phyloP scores from a whole-genome alignment of 2,888 invertebrate species.

The Rhynchonema sp. region DNA sequence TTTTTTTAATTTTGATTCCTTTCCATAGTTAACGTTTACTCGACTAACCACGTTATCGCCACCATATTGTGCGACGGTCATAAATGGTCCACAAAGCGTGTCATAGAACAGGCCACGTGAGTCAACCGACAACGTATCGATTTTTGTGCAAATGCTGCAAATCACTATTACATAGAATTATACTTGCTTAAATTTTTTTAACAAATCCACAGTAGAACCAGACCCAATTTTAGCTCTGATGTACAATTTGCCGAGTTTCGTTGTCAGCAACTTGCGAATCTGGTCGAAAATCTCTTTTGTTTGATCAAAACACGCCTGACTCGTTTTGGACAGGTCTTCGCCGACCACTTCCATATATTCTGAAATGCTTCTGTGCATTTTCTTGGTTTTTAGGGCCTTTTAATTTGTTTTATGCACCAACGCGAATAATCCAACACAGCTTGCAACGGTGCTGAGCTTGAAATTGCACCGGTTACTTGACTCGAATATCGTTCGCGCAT shows the following conservation, averaged over 20 bases:
- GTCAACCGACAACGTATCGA: neutral
- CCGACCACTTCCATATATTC: neutral
- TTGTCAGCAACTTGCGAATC: neutral
- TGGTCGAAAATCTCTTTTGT: neutral
- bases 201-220: too few relatives aligned
- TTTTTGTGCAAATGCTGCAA: neutral
- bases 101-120: neutral
- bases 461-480: neutral
- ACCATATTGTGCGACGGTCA: neutral
- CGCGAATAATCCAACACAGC: neutral
- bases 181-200: too few relatives aligned
- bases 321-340: neutral
- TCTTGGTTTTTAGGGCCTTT: neutral
- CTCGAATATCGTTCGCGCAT: neutral
- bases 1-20: too few relatives aligned
- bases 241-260: neutral
- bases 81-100: neutral
- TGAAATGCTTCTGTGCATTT: neutral
- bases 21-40: neutral
- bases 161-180: too few relatives aligned
- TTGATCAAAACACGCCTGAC: neutral
- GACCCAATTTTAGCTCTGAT: neutral
- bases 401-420: neutral
- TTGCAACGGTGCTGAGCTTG: neutral
- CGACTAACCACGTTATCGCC: neutral